Base-by-base conservation (phyloP, 2,888 invertebrate species). In the Sipha maydis region DNA sequence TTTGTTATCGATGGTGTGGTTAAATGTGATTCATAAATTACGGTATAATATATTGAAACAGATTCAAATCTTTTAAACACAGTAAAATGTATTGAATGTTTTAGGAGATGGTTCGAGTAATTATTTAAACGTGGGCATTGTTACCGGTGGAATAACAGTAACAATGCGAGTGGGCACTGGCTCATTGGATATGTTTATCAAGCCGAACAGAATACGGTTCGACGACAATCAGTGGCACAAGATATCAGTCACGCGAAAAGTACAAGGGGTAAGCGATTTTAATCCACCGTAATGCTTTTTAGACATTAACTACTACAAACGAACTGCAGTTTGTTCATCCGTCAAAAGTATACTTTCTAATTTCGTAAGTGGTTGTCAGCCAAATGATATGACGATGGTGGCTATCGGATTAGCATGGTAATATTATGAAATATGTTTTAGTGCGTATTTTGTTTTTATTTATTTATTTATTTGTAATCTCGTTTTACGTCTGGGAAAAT, bases 211-310 rank as follows among this genome's bases (percentile, higher is more conserved):
- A 92, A 95, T 97, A 54, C 94, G 97, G 83, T 98, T 98, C 92
- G 98, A 98, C 92, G 98, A 98, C 92, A 97, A 98, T 92, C 97
- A 97, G 92, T 98, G 98, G 98, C 98, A 98, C 92, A 97, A 96
- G 92, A 95, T 98, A 88, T 95, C 96, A 88, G 96, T 98, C 5
- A 96, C 97, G 91, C 93, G 98, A 89, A 95, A 96, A 91, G 96
- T 98, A 91, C 97, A 97, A 92, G 97, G 98, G 95, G 97, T 97
- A 92, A 93, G 92, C 90, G 25, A 56, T 79, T 89, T 84, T 78
- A 79, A 85, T 89, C 54, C 7, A 0, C n/a, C 21, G 41, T 76
- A 83, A 83, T 76, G 83, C n/a, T 48, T 67, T 79, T 86, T 41
- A 19, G 14, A 80, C 56, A 61, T 86, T 86, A 80, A 86, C 56